A percentile compares a stretch with the other conserved stretches of the same genome.
Evolutionary conservation across 37 sponge, comb jelly and placozoan genomes (phyloP).

Genomic region (Tethya wilhelma): DNA sequence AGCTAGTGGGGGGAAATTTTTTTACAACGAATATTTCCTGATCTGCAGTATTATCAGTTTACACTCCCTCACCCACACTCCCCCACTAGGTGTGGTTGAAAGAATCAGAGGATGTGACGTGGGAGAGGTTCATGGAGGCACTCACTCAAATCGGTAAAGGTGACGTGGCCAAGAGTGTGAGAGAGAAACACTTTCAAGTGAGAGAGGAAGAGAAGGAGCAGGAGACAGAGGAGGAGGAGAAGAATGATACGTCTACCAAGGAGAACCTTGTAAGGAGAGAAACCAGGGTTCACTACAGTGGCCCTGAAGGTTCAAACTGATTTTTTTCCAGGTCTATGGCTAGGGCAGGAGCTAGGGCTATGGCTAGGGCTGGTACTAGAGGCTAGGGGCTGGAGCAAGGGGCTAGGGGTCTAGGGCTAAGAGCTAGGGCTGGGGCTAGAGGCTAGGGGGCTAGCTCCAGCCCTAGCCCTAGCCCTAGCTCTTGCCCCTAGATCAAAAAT

Average conservation of each 20-base stretch:
- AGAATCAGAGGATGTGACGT: conserved; percentile 13
- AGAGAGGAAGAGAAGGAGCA: conserved; percentile 34
- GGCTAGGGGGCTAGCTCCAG: too few relatives aligned
- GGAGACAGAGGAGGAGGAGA: conserved; percentile 53
- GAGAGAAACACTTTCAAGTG: not conserved
- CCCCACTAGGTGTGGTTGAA: conserved; percentile 31
- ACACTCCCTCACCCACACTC: too few relatives aligned
- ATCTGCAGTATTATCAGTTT: too few relatives aligned
- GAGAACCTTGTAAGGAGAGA: not conserved
- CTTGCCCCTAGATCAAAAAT: too few relatives aligned
- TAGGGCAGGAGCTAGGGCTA: too few relatives aligned
- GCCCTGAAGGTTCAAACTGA: not conserved
- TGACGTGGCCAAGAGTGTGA: conserved; percentile 17
- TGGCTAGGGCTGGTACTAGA: too few relatives aligned
- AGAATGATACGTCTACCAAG: conserved; percentile 22
- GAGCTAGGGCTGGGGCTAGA: too few relatives aligned
- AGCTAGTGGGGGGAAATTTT: too few relatives aligned
- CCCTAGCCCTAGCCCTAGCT: too few relatives aligned
- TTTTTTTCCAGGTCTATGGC: not conserved
- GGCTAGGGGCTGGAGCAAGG: too few relatives aligned
- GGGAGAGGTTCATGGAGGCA: conserved; percentile 16
- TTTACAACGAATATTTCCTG: too few relatives aligned
- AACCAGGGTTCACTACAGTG: not conserved
- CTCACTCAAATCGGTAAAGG: not conserved
- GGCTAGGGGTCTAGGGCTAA: too few relatives aligned